Evolutionary conservation across 1,140 invertebrate species (phyloP).

Genomic region (Paralvinella palmiformis): DNA sequence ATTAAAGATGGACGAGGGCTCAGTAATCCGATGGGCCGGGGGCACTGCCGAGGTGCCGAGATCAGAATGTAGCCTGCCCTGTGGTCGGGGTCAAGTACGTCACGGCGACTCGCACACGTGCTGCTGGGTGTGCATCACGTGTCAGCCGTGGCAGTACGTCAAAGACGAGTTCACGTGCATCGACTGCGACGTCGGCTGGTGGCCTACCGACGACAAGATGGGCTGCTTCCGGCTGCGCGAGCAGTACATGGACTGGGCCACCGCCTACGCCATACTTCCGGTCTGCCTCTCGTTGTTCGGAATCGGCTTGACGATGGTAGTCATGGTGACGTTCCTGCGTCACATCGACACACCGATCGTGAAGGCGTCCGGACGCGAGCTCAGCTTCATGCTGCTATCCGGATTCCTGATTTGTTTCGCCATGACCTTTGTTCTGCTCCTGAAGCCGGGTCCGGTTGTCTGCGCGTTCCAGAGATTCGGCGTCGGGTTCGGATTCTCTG

Average conservation of each 20-base stretch:
- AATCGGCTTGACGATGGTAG: constrained; percentile 40
- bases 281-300: constrained; percentile 55
- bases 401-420: constrained; percentile 48
- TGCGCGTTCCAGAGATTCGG: constrained; percentile 62
- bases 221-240: constrained; percentile 45
- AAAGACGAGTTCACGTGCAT: constrained; percentile 59
- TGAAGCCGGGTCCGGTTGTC: constrained; percentile 55
- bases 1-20: constrained; percentile 11
- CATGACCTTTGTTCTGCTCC: constrained; percentile 44
- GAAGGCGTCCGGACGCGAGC: constrained; percentile 46
- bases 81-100: constrained; percentile 76
- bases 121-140: constrained; percentile 61
- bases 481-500: constrained; percentile 63
- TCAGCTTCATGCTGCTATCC: constrained; percentile 45
- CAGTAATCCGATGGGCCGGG: constrained; percentile 33
- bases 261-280: constrained; percentile 56
- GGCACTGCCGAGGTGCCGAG: constrained; percentile 48
- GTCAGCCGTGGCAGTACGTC: constrained; percentile 59
- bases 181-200: constrained; percentile 56
- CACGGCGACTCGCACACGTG: constrained; percentile 88
- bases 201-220: constrained; percentile 45
- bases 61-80: constrained; percentile 63
- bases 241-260: constrained; percentile 58
- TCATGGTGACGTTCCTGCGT: constrained; percentile 51
- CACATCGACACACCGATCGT: constrained; percentile 56